A percentile compares a stretch with the other conserved stretches of the same genome.
Evolutionary conservation across 2,888 invertebrate genomes (phyloP).

Genomic region (Sphaerophoria rueppellii): DNA sequence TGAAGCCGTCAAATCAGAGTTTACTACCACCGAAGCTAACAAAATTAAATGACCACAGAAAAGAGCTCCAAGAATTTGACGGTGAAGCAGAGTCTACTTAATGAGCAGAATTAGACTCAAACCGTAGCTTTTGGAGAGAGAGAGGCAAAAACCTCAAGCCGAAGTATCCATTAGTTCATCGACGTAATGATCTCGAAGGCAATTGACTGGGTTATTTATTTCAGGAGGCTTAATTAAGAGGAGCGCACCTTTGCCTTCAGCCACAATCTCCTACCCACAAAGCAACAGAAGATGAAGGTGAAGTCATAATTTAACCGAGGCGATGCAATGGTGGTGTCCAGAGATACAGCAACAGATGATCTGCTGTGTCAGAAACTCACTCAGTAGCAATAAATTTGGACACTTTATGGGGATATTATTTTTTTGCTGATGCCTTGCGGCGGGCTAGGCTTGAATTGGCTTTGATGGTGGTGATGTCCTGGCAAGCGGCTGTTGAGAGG

Average conservation of each 20-base stretch:
- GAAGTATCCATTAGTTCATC: constrained; percentile 70
- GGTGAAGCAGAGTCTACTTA: constrained; percentile 33
- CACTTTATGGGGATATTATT: constrained; percentile 62
- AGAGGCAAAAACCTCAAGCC: constrained; percentile 28
- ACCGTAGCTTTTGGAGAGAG: too few relatives aligned
- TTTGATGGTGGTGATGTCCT: constrained; percentile 34
- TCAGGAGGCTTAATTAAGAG: constrained; percentile 68
- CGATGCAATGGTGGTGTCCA: constrained; percentile 53
- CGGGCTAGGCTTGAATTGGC: background rate
- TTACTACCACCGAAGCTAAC: constrained; percentile 45
- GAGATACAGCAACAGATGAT: constrained; percentile 62
- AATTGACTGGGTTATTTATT: constrained; percentile 69
- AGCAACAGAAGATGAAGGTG: constrained; percentile 23
- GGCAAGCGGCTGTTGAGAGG: constrained; percentile 49
- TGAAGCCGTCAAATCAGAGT: constrained; percentile 65
- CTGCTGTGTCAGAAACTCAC: constrained; percentile 69
- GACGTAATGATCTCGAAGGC: constrained; percentile 62
- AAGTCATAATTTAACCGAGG: constrained; percentile 51
- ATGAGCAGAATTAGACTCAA: constrained; percentile 32
- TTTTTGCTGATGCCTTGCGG: constrained; percentile 28
- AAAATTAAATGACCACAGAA: constrained; percentile 44
- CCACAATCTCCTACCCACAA: background rate
- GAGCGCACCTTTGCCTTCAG: constrained; percentile 57
- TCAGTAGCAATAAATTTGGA: constrained; percentile 57
- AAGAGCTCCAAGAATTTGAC: background rate